A percentile compares a stretch with the other conserved stretches of the same genome.
phyloP scores from a whole-genome alignment of 92 coral and sea anemone genomes.

The Paramuricea clavata region DNA sequence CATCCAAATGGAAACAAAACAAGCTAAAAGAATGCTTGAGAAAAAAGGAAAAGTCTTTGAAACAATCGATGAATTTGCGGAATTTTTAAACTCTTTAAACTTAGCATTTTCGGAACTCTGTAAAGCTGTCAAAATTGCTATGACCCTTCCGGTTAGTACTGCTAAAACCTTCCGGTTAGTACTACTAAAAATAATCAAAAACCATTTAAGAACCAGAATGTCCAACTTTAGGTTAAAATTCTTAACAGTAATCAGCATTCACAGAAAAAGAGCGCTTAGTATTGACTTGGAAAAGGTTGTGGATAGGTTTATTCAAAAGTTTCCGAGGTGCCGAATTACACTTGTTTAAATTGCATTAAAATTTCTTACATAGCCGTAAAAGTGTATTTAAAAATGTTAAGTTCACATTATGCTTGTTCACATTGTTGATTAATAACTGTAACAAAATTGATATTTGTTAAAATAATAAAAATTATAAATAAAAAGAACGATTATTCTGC shows the following conservation, averaged over 20 bases:
- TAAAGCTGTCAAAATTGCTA: not conserved
- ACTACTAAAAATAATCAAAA: conserved; percentile 25
- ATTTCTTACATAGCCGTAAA: too few relatives aligned
- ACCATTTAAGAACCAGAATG: conserved; percentile 37
- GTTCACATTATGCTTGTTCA: too few relatives aligned
- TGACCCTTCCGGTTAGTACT: conserved; percentile 19
- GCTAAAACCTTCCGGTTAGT: conserved; percentile 27
- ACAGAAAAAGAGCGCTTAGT: conserved; percentile 33
- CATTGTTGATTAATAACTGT: too few relatives aligned
- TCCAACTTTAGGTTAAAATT: not conserved
- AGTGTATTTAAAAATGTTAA: too few relatives aligned
- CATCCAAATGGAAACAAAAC: conserved; percentile 27
- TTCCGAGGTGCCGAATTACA: not conserved
- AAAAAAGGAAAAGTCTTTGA: not conserved
- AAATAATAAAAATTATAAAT: too few relatives aligned
- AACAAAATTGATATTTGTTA: too few relatives aligned
- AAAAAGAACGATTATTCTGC: too few relatives aligned
- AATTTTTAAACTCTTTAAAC: not conserved
- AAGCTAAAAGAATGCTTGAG: not conserved
- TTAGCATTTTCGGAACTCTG: not conserved
- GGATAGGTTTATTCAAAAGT: conserved; percentile 37
- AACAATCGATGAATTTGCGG: not conserved
- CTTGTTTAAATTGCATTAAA: too few relatives aligned
- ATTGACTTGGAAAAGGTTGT: conserved; percentile 36
- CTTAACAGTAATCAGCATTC: conserved; percentile 42